Percentiles rank a stretch among this genome's conserved stretches.
These are phyloP conservation scores for Vanacampus margaritifer DNA, from an alignment of 2,113 vertebrate species.

Conservation along the genomic window DNA sequence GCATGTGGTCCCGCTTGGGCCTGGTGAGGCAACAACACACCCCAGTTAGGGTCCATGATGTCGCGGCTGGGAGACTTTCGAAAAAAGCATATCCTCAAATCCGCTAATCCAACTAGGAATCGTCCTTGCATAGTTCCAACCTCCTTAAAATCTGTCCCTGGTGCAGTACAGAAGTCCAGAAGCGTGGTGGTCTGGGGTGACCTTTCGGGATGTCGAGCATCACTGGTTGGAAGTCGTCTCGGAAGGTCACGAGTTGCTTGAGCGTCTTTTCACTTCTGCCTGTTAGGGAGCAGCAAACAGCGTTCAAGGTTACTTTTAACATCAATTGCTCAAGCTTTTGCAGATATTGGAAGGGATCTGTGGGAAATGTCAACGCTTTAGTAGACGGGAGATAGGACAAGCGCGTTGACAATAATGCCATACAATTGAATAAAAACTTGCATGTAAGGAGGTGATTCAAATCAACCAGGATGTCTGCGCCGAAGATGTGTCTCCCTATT, in stretches of 20 bases:
- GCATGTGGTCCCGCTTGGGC: slow-evolving; percentile 35
- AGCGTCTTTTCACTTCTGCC: slow-evolving; percentile 12
- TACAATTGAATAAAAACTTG: too few species aligned
- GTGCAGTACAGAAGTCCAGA: slow-evolving; percentile 4
- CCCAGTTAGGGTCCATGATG: slow-evolving; percentile 36
- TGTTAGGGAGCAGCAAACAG: slow-evolving; percentile 28
- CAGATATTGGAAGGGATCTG: not conserved
- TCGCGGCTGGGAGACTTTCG: not conserved
- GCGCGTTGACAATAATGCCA: not conserved
- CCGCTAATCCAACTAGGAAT: slow-evolving; percentile 25
- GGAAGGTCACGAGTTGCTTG: slow-evolving; percentile 4
- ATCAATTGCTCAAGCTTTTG: not conserved
- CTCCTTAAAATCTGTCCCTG: slow-evolving; percentile 10
- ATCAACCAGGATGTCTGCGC: not conserved
- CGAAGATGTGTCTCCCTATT: not conserved
- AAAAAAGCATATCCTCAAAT: slow-evolving; percentile 18
- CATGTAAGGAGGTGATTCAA: too few species aligned
- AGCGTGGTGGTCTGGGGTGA: slow-evolving; percentile 14
- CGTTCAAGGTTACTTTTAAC: not conserved
- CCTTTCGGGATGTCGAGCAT: slow-evolving; percentile 5
- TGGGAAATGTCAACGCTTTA: not conserved
- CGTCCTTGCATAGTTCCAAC: slow-evolving; percentile 24
- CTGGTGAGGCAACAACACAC: slow-evolving; percentile 19
- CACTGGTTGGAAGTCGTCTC: slow-evolving; percentile 9
- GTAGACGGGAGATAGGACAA: not conserved